These are phyloP conservation scores for Diorhabda elongata DNA, from an alignment of 1,140 invertebrate genomes.

Conservation along the genomic window DNA sequence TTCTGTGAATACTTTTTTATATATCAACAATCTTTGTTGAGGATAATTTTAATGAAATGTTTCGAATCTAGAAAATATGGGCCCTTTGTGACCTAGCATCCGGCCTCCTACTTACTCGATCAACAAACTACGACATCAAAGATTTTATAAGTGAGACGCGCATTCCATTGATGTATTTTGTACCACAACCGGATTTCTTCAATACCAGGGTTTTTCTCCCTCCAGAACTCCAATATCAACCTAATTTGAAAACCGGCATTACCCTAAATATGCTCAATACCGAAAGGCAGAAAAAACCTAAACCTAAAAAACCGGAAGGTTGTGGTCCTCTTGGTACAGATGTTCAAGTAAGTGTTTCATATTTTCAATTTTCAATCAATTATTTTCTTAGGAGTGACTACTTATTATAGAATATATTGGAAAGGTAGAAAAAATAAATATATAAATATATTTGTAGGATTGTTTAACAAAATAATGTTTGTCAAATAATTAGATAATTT, in stretches of 20 bases:
- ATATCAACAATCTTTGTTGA: too few relatives aligned
- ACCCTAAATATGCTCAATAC: slow-evolving; percentile 47
- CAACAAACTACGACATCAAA: slow-evolving; percentile 83
- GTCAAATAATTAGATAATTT: too few relatives aligned
- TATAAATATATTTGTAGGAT: slow-evolving; percentile 3
- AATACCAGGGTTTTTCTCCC: slow-evolving; percentile 70
- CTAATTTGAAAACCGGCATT: slow-evolving; percentile 50
- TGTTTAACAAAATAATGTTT: too few relatives aligned
- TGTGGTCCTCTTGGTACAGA: slow-evolving; percentile 59
- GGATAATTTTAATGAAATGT: too few relatives aligned
- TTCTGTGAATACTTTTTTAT: too few relatives aligned
- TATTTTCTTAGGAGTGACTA: not conserved
- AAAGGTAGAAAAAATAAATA: not conserved
- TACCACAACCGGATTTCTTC: slow-evolving; percentile 65
- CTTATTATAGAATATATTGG: not conserved
- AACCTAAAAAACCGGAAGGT: slow-evolving; percentile 50
- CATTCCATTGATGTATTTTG: slow-evolving; percentile 83
- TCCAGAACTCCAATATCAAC: slow-evolving; percentile 58
- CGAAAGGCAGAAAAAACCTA: slow-evolving; percentile 51
- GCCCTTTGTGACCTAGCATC: slow-evolving; percentile 91
- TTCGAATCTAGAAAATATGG: slow-evolving; percentile 81
- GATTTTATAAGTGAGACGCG: slow-evolving; percentile 80
- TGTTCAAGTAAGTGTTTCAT: slow-evolving; percentile 52
- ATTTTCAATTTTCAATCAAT: not conserved
- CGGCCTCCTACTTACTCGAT: slow-evolving; percentile 80